Evolutionary conservation across 2,797 vertebrate species (phyloP).

Genomic region (Mareca strepera): DNA sequence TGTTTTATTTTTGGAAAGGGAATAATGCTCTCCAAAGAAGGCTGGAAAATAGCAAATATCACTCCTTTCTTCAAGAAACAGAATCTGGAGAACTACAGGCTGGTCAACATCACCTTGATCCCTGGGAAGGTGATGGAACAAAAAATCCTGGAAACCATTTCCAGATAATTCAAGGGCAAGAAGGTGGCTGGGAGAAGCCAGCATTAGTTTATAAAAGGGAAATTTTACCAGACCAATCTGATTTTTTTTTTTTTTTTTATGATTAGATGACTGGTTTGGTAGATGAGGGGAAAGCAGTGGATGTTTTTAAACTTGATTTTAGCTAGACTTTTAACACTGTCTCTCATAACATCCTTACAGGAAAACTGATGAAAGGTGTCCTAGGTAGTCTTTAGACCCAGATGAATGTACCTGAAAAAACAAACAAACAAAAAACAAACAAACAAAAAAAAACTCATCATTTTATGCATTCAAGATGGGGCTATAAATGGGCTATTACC

Average conservation of each 20-base stretch:
- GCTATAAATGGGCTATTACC: neutral
- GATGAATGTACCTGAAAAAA: neutral
- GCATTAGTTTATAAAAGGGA: neutral
- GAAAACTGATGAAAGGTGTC: neutral
- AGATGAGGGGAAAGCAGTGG: neutral
- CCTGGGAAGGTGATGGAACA: neutral
- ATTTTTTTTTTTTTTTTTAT: neutral
- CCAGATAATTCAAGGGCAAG: neutral
- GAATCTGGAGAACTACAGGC: neutral
- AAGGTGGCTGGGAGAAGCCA: neutral
- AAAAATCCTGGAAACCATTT: neutral
- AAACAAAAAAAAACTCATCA: neutral
- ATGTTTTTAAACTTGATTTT: neutral
- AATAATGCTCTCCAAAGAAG: neutral
- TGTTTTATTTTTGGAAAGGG: neutral
- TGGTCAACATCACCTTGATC: neutral
- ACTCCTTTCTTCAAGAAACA: neutral
- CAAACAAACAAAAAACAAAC: neutral
- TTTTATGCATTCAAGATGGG: neutral
- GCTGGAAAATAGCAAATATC: neutral
- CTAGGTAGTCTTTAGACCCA: neutral
- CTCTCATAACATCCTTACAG: neutral
- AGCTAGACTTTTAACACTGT: neutral
- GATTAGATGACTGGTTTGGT: neutral
- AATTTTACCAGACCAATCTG: neutral